Percentiles rank a stretch among this genome's conserved stretches.
These are phyloP conservation scores for Pavo muticus DNA, from an alignment of 2,113 vertebrate genomes.

Conservation along the genomic window DNA sequence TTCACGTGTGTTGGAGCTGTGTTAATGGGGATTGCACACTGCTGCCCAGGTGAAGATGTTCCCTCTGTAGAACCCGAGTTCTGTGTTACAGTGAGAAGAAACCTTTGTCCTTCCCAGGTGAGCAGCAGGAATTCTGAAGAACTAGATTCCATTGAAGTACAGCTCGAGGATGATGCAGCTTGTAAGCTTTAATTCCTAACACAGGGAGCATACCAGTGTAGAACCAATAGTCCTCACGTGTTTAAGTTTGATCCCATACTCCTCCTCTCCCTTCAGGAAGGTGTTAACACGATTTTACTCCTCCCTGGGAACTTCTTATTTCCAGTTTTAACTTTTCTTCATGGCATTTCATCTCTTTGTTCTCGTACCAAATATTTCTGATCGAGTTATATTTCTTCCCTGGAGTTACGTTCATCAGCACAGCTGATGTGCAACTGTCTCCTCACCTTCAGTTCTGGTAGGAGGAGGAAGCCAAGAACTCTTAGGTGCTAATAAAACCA, in stretches of 20 bases:
- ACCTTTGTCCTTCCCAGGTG: background rate
- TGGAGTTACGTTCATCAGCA: background rate
- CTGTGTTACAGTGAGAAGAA: background rate
- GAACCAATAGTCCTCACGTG: background rate
- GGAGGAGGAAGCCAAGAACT: background rate
- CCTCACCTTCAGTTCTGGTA: background rate
- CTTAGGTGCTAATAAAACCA: background rate
- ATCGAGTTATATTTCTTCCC: background rate
- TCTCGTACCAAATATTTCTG: background rate
- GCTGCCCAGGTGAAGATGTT: background rate
- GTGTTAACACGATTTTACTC: background rate
- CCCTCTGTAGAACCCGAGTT: background rate
- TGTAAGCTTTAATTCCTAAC: background rate
- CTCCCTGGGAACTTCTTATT: background rate
- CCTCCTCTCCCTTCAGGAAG: background rate
- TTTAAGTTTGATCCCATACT: background rate
- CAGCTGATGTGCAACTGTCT: background rate
- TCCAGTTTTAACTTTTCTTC: background rate
- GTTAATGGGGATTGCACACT: background rate
- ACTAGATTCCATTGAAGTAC: background rate
- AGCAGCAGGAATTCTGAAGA: background rate
- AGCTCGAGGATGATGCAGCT: background rate
- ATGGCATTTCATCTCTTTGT: background rate
- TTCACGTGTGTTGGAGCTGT: background rate
- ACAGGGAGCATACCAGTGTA: rapidly evolving